These are phyloP conservation scores for Sceloporus undulatus DNA, from an alignment of 2,113 vertebrate species.

Conservation along the genomic window DNA sequence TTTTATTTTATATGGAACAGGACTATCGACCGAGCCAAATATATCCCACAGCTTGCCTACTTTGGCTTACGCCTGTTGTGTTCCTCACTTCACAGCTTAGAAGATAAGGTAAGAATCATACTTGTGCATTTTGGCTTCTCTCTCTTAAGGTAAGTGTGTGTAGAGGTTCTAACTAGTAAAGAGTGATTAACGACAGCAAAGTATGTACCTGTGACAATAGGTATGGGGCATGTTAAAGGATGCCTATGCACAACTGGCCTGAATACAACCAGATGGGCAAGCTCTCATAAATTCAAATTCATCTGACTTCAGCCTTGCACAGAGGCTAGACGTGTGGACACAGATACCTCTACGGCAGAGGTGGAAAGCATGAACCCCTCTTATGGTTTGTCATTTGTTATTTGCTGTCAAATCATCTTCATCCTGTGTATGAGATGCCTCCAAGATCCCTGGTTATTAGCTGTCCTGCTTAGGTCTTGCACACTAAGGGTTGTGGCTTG, in stretches of 20 bases:
- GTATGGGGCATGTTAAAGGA: background rate
- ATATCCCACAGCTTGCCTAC: conserved; percentile 88
- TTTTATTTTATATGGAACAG: conserved; percentile 66
- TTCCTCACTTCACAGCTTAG: conserved; percentile 82
- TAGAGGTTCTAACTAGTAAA: background rate
- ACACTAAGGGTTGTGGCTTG: too few relatives aligned
- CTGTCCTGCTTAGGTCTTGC: too few relatives aligned
- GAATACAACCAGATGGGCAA: background rate
- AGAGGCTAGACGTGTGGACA: too few relatives aligned
- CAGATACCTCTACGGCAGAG: too few relatives aligned
- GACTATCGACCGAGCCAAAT: conserved; percentile 74
- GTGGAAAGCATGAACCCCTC: too few relatives aligned
- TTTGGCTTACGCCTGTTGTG: conserved; percentile 85
- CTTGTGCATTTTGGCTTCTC: background rate
- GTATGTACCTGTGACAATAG: too few relatives aligned
- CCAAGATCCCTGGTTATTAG: too few relatives aligned
- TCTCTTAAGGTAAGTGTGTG: background rate
- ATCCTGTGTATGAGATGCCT: too few relatives aligned
- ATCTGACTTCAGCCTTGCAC: too few relatives aligned
- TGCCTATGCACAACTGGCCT: background rate
- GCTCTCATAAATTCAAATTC: background rate
- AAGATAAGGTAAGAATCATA: conserved; percentile 81
- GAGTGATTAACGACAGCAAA: too few relatives aligned
- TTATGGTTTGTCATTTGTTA: too few relatives aligned
- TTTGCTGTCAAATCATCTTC: too few relatives aligned